phyloP scores from a whole-genome alignment of 2,113 vertebrate genomes.

The Formicarius rufipectus region DNA sequence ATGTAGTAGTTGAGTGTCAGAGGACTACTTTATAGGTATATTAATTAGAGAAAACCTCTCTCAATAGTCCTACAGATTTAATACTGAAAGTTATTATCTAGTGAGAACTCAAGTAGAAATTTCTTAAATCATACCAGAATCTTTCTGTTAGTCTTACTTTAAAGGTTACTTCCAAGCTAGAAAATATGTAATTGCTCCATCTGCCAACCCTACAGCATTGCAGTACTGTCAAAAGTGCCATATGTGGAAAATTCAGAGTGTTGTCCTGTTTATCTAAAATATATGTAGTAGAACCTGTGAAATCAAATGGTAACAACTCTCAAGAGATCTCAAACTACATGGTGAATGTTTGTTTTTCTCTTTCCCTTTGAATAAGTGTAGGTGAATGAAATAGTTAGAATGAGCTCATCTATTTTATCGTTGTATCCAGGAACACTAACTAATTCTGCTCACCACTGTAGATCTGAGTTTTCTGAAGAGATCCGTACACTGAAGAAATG shows the following conservation, averaged over 20 bases:
- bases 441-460: neutral
- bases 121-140: slow-evolving; percentile 8
- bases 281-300: slow-evolving; percentile 2
- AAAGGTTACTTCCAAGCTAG: slow-evolving; percentile 54
- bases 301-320: slow-evolving; percentile 23
- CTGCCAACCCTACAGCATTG: slow-evolving; percentile 49
- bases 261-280: slow-evolving; percentile 55
- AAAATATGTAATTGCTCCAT: slow-evolving; percentile 64
- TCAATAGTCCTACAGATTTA: neutral
- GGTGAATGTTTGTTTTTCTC: neutral
- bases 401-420: neutral
- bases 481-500: neutral
- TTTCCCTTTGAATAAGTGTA: neutral
- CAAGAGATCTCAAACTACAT: slow-evolving; percentile 9
- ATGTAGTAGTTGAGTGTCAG: neutral
- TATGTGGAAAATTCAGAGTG: slow-evolving; percentile 51
- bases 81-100: neutral
- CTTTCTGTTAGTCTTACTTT: neutral
- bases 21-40: neutral
- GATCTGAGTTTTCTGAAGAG: neutral
- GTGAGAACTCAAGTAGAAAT: neutral
- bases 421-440: neutral
- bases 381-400: neutral
- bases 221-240: slow-evolving; percentile 44
- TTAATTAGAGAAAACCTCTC: neutral